These are phyloP conservation scores for Heliconius melpomene DNA, from an alignment of 1,140 invertebrate genomes.

Conservation along the genomic window DNA sequence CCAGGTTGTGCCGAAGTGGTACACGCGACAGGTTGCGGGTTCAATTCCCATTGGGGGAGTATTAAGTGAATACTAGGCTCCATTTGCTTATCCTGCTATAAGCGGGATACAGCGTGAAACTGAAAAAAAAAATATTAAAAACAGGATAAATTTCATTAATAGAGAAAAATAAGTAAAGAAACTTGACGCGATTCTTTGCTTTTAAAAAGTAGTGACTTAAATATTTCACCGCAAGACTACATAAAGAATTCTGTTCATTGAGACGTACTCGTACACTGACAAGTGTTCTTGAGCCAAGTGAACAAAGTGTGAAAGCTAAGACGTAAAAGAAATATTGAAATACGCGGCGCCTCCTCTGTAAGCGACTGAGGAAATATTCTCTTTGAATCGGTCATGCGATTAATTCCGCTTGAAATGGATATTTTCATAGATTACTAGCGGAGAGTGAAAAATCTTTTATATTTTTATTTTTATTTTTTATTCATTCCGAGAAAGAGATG, in stretches of 20 bases:
- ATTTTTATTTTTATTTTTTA: neutral
- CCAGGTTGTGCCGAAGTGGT: too few species aligned
- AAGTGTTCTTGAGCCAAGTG: conserved; percentile 34
- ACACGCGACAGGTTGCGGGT: too few species aligned
- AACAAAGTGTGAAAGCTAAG: conserved; percentile 38
- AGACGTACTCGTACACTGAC: conserved; percentile 32
- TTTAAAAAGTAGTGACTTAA: neutral
- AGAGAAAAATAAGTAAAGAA: too few species aligned
- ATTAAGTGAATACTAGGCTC: too few species aligned
- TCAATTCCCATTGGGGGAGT: too few species aligned
- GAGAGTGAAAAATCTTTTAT: conserved; percentile 2
- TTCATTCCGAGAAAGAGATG: neutral
- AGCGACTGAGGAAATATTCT: conserved; percentile 21
- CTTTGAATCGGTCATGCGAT: conserved; percentile 36
- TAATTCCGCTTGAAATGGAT: conserved; percentile 31
- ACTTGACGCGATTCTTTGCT: neutral
- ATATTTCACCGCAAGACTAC: neutral
- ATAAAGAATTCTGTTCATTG: conserved; percentile 36
- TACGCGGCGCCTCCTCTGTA: conserved; percentile 23
- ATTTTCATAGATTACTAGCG: conserved; percentile 25
- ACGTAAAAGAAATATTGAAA: conserved; percentile 33
- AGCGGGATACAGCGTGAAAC: too few species aligned
- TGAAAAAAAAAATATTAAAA: too few species aligned
- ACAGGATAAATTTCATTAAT: too few species aligned
- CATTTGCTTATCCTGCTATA: too few species aligned